Base-by-base conservation (phyloP, 37 sponge, comb jelly and placozoan species). In the Beroe ovata region DNA sequence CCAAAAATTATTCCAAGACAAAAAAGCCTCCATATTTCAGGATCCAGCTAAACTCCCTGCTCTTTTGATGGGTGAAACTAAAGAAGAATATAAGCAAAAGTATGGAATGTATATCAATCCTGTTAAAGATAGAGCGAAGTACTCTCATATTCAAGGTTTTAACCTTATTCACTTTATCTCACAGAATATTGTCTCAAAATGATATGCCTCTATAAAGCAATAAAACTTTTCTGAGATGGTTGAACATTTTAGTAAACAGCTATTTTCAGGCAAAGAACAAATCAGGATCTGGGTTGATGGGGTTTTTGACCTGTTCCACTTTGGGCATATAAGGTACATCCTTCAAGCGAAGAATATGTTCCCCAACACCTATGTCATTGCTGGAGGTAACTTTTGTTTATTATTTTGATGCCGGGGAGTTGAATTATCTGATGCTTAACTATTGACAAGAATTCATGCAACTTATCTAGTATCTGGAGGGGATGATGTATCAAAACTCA, bases 261-360 rank as follows among this genome's bases (percentile, higher is more conserved):
- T n/a, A n/a, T n/a, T n/a, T n/a, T n/a, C 47, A 42, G 84, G 84
- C 4, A 77, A 77, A 77, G 84, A 77, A 42, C 84, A 77, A 41
- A 41, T 91, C 2, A 59, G 99, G 29, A 92, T 98, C 25, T 98
- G 95, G 90, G 93, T 95, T 21, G 99, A 98, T 92, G 99, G 99
- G 1, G 92, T 98, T 21, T 98, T 96, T 90, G 99, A 98, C 64
- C 26, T 98, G 63, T 98, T 98, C 60, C 99, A 98, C 62, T 64
- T 88, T 29, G 99, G 99, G 2, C 99, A 98, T 89, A 94, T 94
- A 34, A 59, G 95, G 11, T 92, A 64, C 33, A 91, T 98, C 60
- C 93, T 93, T 93, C 99, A 98, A 34, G 96, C 94, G 6, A 98
- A 98, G 91, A 94, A 91, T 30, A 90, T 91, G 60, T 98, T 98